phyloP scores from a whole-genome alignment of 2,888 invertebrate genomes.

The Andrena minutula region DNA sequence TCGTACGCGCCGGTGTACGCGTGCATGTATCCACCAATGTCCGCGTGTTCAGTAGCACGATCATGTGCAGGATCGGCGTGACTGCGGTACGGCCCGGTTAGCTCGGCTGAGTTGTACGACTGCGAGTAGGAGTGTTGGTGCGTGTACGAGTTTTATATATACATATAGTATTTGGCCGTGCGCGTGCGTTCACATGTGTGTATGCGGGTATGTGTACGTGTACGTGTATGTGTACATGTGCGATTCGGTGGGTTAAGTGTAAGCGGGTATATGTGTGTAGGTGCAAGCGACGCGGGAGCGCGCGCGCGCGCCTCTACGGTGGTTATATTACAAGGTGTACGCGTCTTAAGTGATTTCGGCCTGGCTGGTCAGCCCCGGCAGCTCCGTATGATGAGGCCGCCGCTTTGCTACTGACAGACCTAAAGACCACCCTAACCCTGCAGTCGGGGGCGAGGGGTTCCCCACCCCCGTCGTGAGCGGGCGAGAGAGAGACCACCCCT shows the following conservation, averaged over 20 bases:
- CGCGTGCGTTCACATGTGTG: conserved; percentile 53
- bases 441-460: conserved; percentile 78
- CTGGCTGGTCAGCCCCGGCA: conserved; percentile 83
- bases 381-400: conserved; percentile 85
- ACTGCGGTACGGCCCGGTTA: conserved; percentile 44
- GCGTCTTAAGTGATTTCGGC: conserved; percentile 84
- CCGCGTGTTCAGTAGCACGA: conserved; percentile 55
- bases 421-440: conserved; percentile 84
- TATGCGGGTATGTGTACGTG: conserved; percentile 30
- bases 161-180: conserved; percentile 50
- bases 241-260: conserved; percentile 20
- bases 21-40: conserved; percentile 57
- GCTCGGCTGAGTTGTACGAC: conserved; percentile 46
- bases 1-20: conserved; percentile 49
- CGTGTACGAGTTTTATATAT: conserved; percentile 44
- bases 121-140: conserved; percentile 43
- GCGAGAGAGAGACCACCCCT: conserved; percentile 75
- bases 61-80: conserved; percentile 41
- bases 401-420: conserved; percentile 85
- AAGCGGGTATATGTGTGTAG: conserved; percentile 47
- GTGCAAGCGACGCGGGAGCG: conserved; percentile 65
- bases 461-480: conserved; percentile 73
- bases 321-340: conserved; percentile 83
- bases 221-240: conserved; percentile 26
- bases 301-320: conserved; percentile 77